Percentiles rank a stretch among this genome's conserved stretches.
These are phyloP conservation scores for Halcyon badia DNA, from an alignment of 2,797 vertebrate genomes.

Conservation along the genomic window DNA sequence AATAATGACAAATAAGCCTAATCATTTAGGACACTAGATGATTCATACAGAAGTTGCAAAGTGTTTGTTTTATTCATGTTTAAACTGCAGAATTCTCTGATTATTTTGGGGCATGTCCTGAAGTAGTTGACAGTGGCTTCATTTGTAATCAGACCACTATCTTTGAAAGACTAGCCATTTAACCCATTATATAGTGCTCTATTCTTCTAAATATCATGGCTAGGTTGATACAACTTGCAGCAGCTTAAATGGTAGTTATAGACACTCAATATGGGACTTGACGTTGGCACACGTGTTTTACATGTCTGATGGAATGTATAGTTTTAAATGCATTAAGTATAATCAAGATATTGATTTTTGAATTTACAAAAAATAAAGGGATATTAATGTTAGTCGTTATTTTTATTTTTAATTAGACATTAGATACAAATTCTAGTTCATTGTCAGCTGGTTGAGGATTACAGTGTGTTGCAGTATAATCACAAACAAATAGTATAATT, in stretches of 20 bases:
- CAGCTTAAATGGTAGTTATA: neutral
- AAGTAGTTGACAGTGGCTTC: neutral
- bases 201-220: neutral
- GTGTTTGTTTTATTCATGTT: neutral
- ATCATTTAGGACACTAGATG: neutral
- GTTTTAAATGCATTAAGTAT: conserved; percentile 10
- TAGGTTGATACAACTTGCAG: neutral
- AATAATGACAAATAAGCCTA: neutral
- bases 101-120: neutral
- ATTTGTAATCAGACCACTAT: neutral
- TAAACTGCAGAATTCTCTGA: neutral
- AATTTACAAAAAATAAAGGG: neutral
- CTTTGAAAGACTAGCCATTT: neutral
- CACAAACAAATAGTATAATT: conserved; percentile 58
- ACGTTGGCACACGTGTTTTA: neutral
- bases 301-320: neutral
- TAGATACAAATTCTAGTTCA: conserved; percentile 11
- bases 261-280: neutral
- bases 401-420: conserved; percentile 16
- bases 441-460: conserved; percentile 28
- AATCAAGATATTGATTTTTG: conserved; percentile 20
- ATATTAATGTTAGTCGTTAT: neutral
- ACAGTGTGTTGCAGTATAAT: conserved; percentile 39
- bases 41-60: neutral
- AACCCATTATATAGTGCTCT: neutral